Percentiles rank a stretch among this genome's conserved stretches.
phyloP scores from a whole-genome alignment of 1,140 invertebrate genomes.

The Teleogryllus occipitalis region DNA sequence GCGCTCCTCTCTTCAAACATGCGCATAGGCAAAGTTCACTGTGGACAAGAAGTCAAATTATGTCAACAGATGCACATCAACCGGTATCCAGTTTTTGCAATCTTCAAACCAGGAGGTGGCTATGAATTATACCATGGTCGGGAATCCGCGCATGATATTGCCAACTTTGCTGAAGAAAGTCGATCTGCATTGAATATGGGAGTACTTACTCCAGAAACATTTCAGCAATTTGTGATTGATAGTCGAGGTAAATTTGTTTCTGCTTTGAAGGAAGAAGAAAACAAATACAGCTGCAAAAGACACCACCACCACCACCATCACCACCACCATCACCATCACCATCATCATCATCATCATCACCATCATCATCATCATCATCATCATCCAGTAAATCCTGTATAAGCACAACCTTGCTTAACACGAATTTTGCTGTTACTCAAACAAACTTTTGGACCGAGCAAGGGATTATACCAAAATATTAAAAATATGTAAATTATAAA shows the following conservation, averaged over 20 bases:
- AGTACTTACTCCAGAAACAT: slow-evolving; percentile 51
- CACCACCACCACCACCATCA: too few species aligned
- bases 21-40: slow-evolving; percentile 55
- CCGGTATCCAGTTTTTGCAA: slow-evolving; percentile 60
- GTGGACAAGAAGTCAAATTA: slow-evolving; percentile 41
- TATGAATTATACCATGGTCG: slow-evolving; percentile 65
- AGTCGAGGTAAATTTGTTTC: neutral
- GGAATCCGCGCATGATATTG: slow-evolving; percentile 52
- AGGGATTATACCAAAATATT: too few species aligned
- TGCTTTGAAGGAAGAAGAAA: too few species aligned
- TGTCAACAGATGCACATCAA: slow-evolving; percentile 47
- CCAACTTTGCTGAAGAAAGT: slow-evolving; percentile 58
- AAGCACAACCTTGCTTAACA: too few species aligned
- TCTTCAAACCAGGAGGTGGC: slow-evolving; percentile 60
- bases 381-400: too few species aligned
- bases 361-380: too few species aligned
- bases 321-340: too few species aligned
- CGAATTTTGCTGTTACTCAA: too few species aligned
- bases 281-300: too few species aligned
- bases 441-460: too few species aligned
- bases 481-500: too few species aligned
- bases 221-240: slow-evolving; percentile 31
- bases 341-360: too few species aligned
- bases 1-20: slow-evolving; percentile 45
- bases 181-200: slow-evolving; percentile 51